phyloP scores from a whole-genome alignment of 2,113 vertebrate species.

The Malurus cyaneus region DNA sequence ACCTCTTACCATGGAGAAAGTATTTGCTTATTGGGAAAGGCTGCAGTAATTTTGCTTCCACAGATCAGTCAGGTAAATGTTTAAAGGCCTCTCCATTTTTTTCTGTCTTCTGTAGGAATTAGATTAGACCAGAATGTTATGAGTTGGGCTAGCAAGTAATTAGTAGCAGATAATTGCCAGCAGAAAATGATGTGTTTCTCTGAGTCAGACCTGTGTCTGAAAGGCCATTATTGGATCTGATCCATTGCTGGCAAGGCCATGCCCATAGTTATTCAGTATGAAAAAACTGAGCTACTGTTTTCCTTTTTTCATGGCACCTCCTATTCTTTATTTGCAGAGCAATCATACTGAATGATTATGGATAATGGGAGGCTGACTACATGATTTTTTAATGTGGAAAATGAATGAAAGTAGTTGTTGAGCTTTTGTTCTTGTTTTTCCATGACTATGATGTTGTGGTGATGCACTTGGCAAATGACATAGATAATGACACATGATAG shows the following conservation, averaged over 20 bases:
- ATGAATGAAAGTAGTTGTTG: neutral
- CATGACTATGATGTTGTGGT: neutral
- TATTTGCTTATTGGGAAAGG: neutral
- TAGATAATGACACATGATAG: neutral
- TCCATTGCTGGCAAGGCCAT: neutral
- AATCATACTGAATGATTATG: neutral
- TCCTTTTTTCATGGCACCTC: neutral
- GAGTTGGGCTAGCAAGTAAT: neutral
- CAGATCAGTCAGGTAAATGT: neutral
- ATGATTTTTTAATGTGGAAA: neutral
- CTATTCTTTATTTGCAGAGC: neutral
- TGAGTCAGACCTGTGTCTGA: neutral
- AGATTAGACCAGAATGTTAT: neutral
- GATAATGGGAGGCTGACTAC: neutral
- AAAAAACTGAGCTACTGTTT: neutral
- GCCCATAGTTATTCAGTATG: neutral
- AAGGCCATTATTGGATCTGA: neutral
- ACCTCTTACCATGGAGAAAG: neutral
- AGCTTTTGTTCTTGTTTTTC: neutral
- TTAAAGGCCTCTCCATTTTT: neutral
- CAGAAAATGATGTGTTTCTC: neutral
- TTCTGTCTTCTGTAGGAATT: neutral
- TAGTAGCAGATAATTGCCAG: neutral
- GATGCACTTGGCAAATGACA: neutral
- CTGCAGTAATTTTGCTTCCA: neutral